These are phyloP conservation scores for Acanthosepion pharaonis DNA, from an alignment of 2,888 invertebrate species.

Conservation along the genomic window DNA sequence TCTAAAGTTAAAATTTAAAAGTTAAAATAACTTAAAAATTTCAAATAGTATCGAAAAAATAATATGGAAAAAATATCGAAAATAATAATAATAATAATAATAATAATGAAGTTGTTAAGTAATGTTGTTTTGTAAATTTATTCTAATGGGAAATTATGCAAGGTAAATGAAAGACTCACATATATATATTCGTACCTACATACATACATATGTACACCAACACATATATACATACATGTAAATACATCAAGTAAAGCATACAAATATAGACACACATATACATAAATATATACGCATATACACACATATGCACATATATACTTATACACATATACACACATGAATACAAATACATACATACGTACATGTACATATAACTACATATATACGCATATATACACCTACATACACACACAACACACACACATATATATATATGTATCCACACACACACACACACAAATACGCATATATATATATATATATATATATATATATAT, in stretches of 20 bases:
- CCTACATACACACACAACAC: background rate
- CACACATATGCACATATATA: background rate
- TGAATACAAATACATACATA: background rate
- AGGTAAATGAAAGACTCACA: no score
- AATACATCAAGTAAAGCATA: background rate
- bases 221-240: background rate
- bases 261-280: background rate
- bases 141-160: background rate
- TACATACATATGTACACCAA: background rate
- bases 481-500: background rate
- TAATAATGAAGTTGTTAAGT: no score
- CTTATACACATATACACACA: background rate
- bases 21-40: no score
- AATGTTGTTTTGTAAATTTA: no score
- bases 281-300: background rate
- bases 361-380: background rate
- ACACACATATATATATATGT: background rate
- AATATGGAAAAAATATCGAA: no score
- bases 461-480: background rate
- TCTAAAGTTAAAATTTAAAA: no score
- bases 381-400: background rate
- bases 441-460: no score
- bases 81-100: no score
- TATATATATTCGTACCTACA: no score
- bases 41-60: no score